Evolutionary conservation across 2,797 vertebrate species (phyloP).

Genomic region (Micrastur ruficollis): DNA sequence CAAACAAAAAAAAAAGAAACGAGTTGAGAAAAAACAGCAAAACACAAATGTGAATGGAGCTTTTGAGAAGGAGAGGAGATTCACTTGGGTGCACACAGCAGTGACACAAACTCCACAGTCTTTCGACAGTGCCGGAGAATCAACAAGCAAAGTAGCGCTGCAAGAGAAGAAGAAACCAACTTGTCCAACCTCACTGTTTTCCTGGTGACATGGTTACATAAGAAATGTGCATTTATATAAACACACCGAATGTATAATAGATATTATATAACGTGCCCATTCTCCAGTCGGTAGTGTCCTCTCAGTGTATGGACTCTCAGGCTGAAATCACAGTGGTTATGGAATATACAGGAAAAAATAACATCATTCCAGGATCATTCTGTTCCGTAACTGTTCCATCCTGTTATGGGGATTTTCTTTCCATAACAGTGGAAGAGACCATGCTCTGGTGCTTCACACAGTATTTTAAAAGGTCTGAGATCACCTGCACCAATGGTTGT

Average conservation of each 20-base stretch:
- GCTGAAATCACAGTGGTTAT: background rate
- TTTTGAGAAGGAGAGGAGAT: background rate
- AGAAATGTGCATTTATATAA: conserved; percentile 32
- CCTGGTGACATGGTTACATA: conserved; percentile 21
- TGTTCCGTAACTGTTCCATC: background rate
- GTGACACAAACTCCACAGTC: background rate
- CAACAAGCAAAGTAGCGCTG: background rate
- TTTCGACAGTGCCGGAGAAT: background rate
- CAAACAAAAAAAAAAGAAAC: background rate
- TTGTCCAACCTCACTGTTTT: background rate
- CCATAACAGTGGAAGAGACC: background rate
- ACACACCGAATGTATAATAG: conserved; percentile 10
- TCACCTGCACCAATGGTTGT: background rate
- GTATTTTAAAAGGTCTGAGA: conserved; percentile 12
- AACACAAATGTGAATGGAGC: background rate
- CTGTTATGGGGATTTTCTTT: background rate
- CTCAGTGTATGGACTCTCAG: background rate
- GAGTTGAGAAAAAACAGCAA: background rate
- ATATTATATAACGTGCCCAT: background rate
- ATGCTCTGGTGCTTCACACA: background rate
- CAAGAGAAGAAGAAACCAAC: background rate
- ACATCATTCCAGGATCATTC: background rate
- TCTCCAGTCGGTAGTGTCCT: background rate
- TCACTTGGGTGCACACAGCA: background rate
- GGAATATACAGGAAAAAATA: background rate